Conservation (phyloP, 2,113 vertebrate species). For the Dicentrarchus labrax region DNA sequence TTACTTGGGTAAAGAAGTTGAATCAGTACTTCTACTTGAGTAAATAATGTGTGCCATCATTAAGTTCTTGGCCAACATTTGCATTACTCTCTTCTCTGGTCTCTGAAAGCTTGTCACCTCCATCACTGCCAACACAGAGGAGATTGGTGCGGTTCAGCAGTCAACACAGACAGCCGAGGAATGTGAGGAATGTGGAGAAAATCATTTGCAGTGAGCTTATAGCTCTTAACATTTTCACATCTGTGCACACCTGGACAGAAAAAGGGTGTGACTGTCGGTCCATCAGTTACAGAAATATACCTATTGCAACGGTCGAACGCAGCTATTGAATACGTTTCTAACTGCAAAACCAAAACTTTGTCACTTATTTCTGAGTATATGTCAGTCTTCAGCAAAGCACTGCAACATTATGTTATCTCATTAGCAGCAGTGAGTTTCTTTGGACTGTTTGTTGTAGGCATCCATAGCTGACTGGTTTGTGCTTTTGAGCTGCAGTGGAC, state of each 20-base stretch:
- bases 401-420: background rate
- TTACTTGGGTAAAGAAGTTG: no score
- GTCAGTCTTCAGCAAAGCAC: background rate
- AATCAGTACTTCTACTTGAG: no score
- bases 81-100: background rate
- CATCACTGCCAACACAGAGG: background rate
- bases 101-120: conserved; percentile 13
- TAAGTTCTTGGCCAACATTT: background rate
- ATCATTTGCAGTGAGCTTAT: conserved; percentile 30
- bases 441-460: background rate
- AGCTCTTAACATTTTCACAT: conserved; percentile 35
- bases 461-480: conserved; percentile 30
- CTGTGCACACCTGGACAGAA: conserved; percentile 28
- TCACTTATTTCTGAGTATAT: background rate
- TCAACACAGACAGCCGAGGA: conserved; percentile 19
- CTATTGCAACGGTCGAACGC: background rate
- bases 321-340: background rate
- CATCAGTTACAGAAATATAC: background rate
- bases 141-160: conserved; percentile 5
- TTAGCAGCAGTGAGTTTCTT: conserved; percentile 4
- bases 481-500: conserved; percentile 31
- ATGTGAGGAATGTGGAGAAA: conserved; percentile 60
- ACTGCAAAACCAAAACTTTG: background rate
- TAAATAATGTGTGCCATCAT: background rate
- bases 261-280: background rate